Conservation (phyloP, 2,888 invertebrate species). For the Drosophila pseudotalamancana region DNA sequence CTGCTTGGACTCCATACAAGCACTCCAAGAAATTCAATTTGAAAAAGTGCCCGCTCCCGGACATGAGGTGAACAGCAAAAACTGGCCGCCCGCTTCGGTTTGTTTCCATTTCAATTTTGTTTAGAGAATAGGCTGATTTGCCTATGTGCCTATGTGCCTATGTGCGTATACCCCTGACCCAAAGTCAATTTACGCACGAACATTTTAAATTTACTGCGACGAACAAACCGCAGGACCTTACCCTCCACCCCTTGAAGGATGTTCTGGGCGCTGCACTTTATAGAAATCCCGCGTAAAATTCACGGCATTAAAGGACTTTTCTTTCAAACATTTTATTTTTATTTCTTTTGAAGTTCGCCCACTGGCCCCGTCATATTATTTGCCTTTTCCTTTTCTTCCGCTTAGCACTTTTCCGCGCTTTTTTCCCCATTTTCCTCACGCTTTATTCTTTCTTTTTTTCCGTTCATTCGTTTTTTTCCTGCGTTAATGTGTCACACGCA, state of each 20-base stretch:
- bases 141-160: constrained; percentile 37
- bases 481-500: constrained; percentile 83
- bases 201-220: constrained; percentile 71
- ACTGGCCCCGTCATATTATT: constrained; percentile 64
- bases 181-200: constrained; percentile 79
- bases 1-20: constrained; percentile 48
- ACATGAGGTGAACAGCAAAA: constrained; percentile 55
- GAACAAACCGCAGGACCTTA: constrained; percentile 66
- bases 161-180: constrained; percentile 25
- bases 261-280: constrained; percentile 53
- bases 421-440: constrained; percentile 31
- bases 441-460: constrained; percentile 22
- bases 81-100: constrained; percentile 39
- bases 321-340: constrained; percentile 50
- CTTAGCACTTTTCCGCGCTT: constrained; percentile 58
- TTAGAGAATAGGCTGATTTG: constrained; percentile 35
- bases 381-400: constrained; percentile 56
- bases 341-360: constrained; percentile 76
- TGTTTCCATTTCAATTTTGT: constrained; percentile 56
- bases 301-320: constrained; percentile 77
- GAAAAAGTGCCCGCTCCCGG: constrained; percentile 68
- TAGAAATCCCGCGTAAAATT: constrained; percentile 77
- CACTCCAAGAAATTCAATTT: constrained; percentile 74
- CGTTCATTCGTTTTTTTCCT: too few relatives aligned
- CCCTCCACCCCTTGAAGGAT: constrained; percentile 6